phyloP scores from a whole-genome alignment of 2,113 vertebrate species.

The Antennarius striatus region DNA sequence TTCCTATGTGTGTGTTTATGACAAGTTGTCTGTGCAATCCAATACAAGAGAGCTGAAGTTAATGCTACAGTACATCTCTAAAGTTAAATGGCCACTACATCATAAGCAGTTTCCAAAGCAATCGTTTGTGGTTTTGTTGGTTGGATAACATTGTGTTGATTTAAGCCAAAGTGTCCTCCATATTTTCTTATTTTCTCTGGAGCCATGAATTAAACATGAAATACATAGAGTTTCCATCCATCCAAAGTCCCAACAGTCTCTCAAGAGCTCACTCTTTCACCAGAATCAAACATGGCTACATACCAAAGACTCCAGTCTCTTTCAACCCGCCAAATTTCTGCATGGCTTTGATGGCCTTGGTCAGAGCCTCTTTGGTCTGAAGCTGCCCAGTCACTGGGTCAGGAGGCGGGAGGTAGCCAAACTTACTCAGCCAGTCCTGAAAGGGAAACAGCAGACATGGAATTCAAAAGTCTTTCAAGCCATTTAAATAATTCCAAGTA shows the following conservation, averaged over 20 bases:
- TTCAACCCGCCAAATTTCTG: constrained; percentile 93
- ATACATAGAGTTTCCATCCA: neutral
- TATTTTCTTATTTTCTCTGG: no score
- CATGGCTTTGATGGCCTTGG: constrained; percentile 92
- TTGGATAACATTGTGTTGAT: neutral
- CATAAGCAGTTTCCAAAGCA: no score
- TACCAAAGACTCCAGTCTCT: constrained; percentile 89
- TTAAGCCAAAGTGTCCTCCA: no score
- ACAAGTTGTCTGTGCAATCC: no score
- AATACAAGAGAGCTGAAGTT: no score
- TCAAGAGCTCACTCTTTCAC: neutral
- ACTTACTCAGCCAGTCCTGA: constrained; percentile 95
- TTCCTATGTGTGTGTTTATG: no score
- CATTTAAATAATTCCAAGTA: constrained; percentile 27
- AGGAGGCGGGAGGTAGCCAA: constrained; percentile 91
- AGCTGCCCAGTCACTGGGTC: constrained; percentile 87
- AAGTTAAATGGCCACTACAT: no score
- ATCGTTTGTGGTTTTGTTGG: neutral
- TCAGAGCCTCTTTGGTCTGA: constrained; percentile 90
- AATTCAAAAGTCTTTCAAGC: constrained; percentile 26
- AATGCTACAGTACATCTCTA: no score
- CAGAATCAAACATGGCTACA: constrained; percentile 24
- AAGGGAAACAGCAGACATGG: constrained; percentile 39
- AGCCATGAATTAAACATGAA: no score
- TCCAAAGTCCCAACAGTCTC: no score